Percentiles rank a stretch among this genome's conserved stretches.
Conservation (phyloP, 2,797 vertebrate genomes). For the Danio tinwini region DNA sequence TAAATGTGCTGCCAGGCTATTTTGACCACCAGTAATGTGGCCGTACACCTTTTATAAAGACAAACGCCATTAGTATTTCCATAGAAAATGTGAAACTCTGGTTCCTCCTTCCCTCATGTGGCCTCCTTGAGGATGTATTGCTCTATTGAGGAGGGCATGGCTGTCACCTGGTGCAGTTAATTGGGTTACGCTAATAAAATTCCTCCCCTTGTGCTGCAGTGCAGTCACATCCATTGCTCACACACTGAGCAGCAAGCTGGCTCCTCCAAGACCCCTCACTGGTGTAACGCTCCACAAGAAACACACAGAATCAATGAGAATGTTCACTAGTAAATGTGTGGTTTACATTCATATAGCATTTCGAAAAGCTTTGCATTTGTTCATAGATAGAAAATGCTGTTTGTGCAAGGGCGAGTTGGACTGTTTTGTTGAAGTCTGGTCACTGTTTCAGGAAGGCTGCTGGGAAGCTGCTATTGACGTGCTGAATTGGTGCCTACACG, state of each 20-base stretch:
- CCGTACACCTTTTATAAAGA: neutral
- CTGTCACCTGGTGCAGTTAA: conserved; percentile 76
- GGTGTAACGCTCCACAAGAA: neutral
- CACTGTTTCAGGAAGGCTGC: conserved; percentile 63
- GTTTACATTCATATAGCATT: conserved; percentile 65
- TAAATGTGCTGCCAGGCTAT: too few relatives aligned
- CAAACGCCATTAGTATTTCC: neutral
- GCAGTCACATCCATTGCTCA: conserved; percentile 55
- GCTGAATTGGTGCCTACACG: conserved; percentile 81
- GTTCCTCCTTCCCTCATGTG: conserved; percentile 47
- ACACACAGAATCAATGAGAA: conserved; percentile 12
- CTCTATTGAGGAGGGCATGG: conserved; percentile 63
- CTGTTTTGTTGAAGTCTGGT: conserved; percentile 72
- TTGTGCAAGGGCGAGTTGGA: conserved; percentile 76
- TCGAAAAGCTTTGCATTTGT: conserved; percentile 62
- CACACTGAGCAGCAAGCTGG: conserved; percentile 31
- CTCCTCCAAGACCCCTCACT: conserved; percentile 22
- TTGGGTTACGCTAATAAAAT: conserved; percentile 80
- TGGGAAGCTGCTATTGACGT: conserved; percentile 78
- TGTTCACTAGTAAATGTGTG: conserved; percentile 27
- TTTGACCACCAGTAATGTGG: too few relatives aligned
- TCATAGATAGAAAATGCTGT: conserved; percentile 74
- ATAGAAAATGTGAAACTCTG: neutral
- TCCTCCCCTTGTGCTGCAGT: conserved; percentile 68
- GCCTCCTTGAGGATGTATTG: conserved; percentile 64